Conservation (phyloP, 2,797 vertebrate species). For the Xenopus petersii region DNA sequence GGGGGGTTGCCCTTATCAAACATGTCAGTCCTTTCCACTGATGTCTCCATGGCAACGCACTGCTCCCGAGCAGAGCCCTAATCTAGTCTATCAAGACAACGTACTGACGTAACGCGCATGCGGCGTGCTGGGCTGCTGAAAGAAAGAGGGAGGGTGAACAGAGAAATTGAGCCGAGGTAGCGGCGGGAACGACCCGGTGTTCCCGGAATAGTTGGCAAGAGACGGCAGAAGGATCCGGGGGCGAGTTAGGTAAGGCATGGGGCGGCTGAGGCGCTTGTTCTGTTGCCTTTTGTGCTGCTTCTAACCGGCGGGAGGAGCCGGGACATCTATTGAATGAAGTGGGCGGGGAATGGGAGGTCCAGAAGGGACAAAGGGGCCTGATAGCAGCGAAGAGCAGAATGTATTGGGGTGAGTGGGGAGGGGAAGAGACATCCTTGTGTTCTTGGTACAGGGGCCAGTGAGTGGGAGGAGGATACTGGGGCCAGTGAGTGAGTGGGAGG, state of each 20-base stretch:
- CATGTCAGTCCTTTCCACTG: conserved; percentile 38
- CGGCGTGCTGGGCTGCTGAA: background rate
- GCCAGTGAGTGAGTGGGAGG: too few relatives aligned
- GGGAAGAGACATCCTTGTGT: too few relatives aligned
- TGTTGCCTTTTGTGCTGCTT: background rate
- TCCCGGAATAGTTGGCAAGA: background rate
- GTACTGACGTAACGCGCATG: conserved; percentile 44
- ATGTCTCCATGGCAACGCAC: conserved; percentile 3
- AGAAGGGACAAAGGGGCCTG: conserved; percentile 37
- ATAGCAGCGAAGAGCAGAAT: conserved; percentile 36
- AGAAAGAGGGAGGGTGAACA: conserved; percentile 43
- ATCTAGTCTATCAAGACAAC: background rate
- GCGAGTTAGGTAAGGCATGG: conserved; percentile 11
- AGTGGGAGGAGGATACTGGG: too few relatives aligned
- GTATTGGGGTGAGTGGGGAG: conserved; percentile 18
- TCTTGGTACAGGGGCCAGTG: too few relatives aligned
- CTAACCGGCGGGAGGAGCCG: background rate
- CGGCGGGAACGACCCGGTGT: conserved; percentile 25
- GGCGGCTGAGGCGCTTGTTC: background rate
- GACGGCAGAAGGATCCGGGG: conserved; percentile 6
- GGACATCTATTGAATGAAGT: conserved; percentile 40
- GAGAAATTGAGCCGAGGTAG: conserved; percentile 41
- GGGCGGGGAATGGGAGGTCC: conserved; percentile 37
- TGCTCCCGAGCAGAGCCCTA: conserved; percentile 6
- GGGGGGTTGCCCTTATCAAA: conserved; percentile 27